Base-by-base conservation (phyloP, 2,113 vertebrate species). In the Rattus rattus region DNA sequence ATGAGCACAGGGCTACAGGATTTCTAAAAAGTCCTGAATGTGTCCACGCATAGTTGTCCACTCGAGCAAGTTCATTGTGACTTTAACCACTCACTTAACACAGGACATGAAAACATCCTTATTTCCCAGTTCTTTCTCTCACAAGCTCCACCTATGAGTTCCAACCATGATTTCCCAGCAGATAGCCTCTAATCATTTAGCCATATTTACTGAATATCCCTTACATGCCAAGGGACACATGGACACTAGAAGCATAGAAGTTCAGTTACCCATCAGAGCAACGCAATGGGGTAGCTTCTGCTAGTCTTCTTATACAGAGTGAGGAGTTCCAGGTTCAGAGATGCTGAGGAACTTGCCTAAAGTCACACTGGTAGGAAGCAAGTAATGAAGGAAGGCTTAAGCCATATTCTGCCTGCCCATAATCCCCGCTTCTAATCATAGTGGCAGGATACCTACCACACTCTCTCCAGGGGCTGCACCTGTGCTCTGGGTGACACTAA, bases 81-180 rank as follows among this genome's bases (percentile, higher is more conserved):
- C 17, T 6, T 43, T 89, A 47, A 89, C 70, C 26, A 91, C 59
- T 90, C 88, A 63, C 79, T 80, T 90, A 89, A 84, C 69, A 52
- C 69, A 61, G 19, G 16, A 63, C 86, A 79, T 77, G 54, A 95
- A 92, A 97, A 91, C 33, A 77, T 73, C 59, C 91, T 92, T 67
- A 90, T 88, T 88, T 94, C 77, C 76, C 76, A 91, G 89, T 67
- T 69, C 5, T 59, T 28, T 93, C 88, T 65, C 39, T 72, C 84
- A 43, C 16, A 87, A 17, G 22, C 6, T 63, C 39, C 83, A 79
- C 47, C 11, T 54, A 61, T 30, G 30, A 73, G 63, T 63, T 94
- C 81, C 77, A 72, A 80, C 6, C 79, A 22, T 11, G 7, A 73
- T 33, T 56, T 91, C 65, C 76, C 49, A 94, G 76, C 52, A 84